Conservation (phyloP, 2,888 invertebrate species). For the Oegoconia quadripuncta region DNA sequence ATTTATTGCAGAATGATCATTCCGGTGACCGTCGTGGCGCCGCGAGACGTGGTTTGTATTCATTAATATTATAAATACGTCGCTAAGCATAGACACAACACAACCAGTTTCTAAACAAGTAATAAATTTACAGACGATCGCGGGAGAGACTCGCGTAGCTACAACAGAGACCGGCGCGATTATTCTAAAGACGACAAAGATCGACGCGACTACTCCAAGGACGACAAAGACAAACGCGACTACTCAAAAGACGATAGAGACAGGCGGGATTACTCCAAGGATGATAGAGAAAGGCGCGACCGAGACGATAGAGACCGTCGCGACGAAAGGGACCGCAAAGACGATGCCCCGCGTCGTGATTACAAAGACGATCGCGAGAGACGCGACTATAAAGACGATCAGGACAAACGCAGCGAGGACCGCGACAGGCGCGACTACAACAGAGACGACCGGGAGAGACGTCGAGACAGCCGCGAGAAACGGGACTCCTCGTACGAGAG, state of each 20-base stretch:
- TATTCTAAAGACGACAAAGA: slow-evolving; percentile 54
- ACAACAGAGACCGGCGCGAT: slow-evolving; percentile 58
- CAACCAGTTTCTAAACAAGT: too few relatives aligned
- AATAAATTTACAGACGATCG: slow-evolving; percentile 45
- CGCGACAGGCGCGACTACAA: slow-evolving; percentile 20
- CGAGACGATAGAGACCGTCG: slow-evolving; percentile 31
- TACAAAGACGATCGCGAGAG: slow-evolving; percentile 18
- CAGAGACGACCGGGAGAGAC: slow-evolving; percentile 16
- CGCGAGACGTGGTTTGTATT: slow-evolving; percentile 58
- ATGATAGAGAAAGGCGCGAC: slow-evolving; percentile 31
- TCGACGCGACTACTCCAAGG: slow-evolving; percentile 53
- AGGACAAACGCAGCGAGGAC: slow-evolving; percentile 31
- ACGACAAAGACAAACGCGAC: slow-evolving; percentile 42
- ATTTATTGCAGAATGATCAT: slow-evolving; percentile 58
- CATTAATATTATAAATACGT: too few relatives aligned
- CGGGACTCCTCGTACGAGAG: slow-evolving; percentile 15
- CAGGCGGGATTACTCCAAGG: slow-evolving; percentile 31
- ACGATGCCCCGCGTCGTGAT: slow-evolving; percentile 31
- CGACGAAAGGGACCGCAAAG: slow-evolving; percentile 28
- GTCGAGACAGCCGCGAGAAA: slow-evolving; percentile 14
- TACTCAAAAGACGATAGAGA: slow-evolving; percentile 31
- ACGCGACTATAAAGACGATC: slow-evolving; percentile 25
- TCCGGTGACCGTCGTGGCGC: slow-evolving; percentile 64
- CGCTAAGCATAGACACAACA: too few relatives aligned
- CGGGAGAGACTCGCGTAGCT: slow-evolving; percentile 60